Evolutionary conservation across 92 coral and sea anemone species (phyloP).

Genomic region (Blastomussa wellsi): DNA sequence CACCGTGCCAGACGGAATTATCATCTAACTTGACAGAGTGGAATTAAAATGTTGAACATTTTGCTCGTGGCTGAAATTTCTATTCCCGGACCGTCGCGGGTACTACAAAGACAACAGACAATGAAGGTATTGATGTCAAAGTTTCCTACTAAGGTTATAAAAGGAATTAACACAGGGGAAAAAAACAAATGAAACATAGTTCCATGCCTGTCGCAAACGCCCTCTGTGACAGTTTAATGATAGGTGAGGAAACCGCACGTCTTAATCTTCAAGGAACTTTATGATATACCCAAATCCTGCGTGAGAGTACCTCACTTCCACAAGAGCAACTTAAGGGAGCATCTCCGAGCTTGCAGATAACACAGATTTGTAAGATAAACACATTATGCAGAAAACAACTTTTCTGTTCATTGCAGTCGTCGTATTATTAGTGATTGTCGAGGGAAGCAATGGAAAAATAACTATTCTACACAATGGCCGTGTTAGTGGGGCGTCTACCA

Average conservation of each 20-base stretch:
- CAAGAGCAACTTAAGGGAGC: neutral
- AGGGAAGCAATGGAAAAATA: conserved; percentile 13
- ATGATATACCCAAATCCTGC: neutral
- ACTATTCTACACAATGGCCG: neutral
- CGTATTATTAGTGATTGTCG: conserved; percentile 21
- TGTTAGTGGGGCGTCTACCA: neutral
- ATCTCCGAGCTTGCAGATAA: conserved; percentile 4
- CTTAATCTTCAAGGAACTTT: neutral
- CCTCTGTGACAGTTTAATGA: neutral
- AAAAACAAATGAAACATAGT: conserved; percentile 3
- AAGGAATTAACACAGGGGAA: neutral
- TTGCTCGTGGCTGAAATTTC: conserved; percentile 44
- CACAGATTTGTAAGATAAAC: neutral
- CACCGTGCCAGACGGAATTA: conserved; percentile 41
- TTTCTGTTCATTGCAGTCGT: neutral
- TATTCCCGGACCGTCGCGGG: conserved; percentile 10
- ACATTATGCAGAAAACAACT: conserved; percentile 26
- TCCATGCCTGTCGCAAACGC: neutral
- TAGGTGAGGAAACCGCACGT: conserved; percentile 11
- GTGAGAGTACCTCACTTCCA: neutral
- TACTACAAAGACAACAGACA: conserved; percentile 33
- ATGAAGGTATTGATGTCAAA: conserved; percentile 21
- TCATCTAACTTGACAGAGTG: conserved; percentile 30
- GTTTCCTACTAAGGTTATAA: conserved; percentile 28
- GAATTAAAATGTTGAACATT: conserved; percentile 43